A percentile compares a stretch with the other conserved stretches of the same genome.
These are phyloP conservation scores for Periophthalmodon schlosseri DNA, from an alignment of 2,113 vertebrate species.

Conservation along the genomic window DNA sequence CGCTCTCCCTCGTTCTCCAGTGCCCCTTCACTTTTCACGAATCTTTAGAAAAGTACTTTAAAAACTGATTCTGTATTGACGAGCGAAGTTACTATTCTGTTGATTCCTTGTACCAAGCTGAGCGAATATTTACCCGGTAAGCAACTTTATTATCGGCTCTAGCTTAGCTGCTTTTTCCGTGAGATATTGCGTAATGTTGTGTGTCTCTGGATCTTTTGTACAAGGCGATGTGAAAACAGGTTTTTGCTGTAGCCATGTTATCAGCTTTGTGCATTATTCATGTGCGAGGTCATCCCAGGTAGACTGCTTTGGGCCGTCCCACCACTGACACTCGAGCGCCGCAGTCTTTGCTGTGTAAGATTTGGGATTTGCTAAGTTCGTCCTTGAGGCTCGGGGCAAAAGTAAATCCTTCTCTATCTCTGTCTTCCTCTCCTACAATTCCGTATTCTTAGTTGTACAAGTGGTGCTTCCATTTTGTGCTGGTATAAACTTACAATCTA, in stretches of 20 bases:
- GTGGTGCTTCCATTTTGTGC: constrained; percentile 19
- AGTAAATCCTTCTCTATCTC: constrained; percentile 30
- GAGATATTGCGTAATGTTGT: constrained; percentile 59
- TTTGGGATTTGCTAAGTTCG: constrained; percentile 43
- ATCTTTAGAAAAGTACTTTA: constrained; percentile 38
- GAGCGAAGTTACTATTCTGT: constrained; percentile 39
- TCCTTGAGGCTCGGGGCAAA: constrained; percentile 26
- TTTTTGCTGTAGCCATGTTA: constrained; percentile 40
- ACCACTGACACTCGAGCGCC: constrained; percentile 42
- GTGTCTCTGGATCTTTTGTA: constrained; percentile 64
- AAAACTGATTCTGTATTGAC: constrained; percentile 42
- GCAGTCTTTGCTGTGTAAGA: constrained; percentile 35
- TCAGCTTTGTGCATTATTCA: constrained; percentile 63
- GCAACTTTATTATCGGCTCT: constrained; percentile 59
- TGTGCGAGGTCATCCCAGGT: constrained; percentile 48
- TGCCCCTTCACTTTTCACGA: constrained; percentile 8
- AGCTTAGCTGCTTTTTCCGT: constrained; percentile 50
- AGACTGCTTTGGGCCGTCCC: constrained; percentile 68
- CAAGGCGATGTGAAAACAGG: constrained; percentile 55
- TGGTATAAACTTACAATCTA: constrained; percentile 25
- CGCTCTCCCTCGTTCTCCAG: constrained; percentile 6
- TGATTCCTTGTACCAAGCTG: constrained; percentile 52
- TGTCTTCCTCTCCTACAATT: constrained; percentile 14
- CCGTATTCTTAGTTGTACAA: constrained; percentile 1
- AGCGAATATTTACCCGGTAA: constrained; percentile 64